These are phyloP conservation scores for Cryptocephalus moraei DNA, from an alignment of 2,888 invertebrate species.

Conservation along the genomic window DNA sequence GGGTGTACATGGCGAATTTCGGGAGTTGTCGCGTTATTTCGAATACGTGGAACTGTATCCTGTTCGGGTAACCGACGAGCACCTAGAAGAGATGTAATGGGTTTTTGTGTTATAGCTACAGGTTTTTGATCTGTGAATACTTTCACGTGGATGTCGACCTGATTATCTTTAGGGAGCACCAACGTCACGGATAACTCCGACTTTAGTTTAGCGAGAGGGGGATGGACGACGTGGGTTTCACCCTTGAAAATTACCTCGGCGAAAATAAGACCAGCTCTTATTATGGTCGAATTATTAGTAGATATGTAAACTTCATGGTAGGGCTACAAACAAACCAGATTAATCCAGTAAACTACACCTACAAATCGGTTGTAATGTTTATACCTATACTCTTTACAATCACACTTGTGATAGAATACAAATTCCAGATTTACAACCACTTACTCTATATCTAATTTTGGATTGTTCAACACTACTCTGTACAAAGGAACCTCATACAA, in stretches of 20 bases:
- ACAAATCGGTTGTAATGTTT: too few relatives aligned
- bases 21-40: constrained; percentile 83
- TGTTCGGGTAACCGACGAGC: constrained; percentile 69
- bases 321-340: constrained; percentile 43
- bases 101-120: too few relatives aligned
- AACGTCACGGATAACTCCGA: constrained; percentile 55
- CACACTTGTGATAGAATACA: too few relatives aligned
- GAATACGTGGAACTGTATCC: constrained; percentile 77
- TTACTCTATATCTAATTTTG: too few relatives aligned
- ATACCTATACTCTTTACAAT: too few relatives aligned
- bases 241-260: constrained; percentile 85
- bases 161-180: constrained; percentile 66
- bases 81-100: constrained; percentile 43
- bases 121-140: constrained; percentile 38
- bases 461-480: too few relatives aligned
- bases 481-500: too few relatives aligned
- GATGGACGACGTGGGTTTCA: constrained; percentile 70
- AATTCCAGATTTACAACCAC: too few relatives aligned
- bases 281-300: constrained; percentile 70
- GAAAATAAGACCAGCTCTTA: constrained; percentile 72
- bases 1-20: constrained; percentile 75
- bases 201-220: constrained; percentile 42
- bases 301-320: constrained; percentile 61
- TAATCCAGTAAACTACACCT: too few relatives aligned
- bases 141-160: constrained; percentile 86